Base-by-base conservation (phyloP, 2,113 vertebrate species). In the Oncorhynchus masou region DNA sequence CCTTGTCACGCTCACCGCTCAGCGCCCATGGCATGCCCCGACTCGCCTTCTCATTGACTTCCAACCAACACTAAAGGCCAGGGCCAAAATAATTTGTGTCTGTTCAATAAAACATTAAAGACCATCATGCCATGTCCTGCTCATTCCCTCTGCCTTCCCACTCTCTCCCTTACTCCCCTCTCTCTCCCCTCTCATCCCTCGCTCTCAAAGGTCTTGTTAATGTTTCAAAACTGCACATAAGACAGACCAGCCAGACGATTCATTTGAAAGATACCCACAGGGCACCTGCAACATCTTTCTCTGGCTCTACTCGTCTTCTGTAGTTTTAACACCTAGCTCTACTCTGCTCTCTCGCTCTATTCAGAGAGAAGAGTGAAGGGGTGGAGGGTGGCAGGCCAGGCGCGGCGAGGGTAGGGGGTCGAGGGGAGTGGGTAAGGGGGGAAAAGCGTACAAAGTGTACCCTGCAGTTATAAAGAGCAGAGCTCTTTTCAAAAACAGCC, bases 181-280 rank as follows among this genome's bases (percentile, higher is more conserved):
- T 31, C 49, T 25, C n/a, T 48, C 68, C 25, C 22, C 74, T 74
- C 60, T 29, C 71, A 83, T 75, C 57, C 73, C 73, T 78, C 31
- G 80, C 91, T 93, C 93, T 93, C 93, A 91, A 90, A 92, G 92
- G 93, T 92, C 92, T 94, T 94, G 93, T 94, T 94, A 94, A 94
- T 93, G 93, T 93, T 93, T 94, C 91, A 92, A 91, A 92, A 92
- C 88, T 84, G 92, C 93, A 93, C 90, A 93, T 93, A 92, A 93
- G 92, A 92, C 91, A 85, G 86, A 92, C 87, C 89, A 91, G 93
- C 92, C 92, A 92, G 93, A 94, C 89, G 83, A 93, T 94, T 93
- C 92, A 93, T 94, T 92, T 92, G 88, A 93, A 89, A 92, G 91
- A 93, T 91, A 91, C 91, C 93, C 92, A 93, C 88, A 93, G 93